phyloP scores from a whole-genome alignment of 2,888 invertebrate species.

The Diabrotica balteata region DNA sequence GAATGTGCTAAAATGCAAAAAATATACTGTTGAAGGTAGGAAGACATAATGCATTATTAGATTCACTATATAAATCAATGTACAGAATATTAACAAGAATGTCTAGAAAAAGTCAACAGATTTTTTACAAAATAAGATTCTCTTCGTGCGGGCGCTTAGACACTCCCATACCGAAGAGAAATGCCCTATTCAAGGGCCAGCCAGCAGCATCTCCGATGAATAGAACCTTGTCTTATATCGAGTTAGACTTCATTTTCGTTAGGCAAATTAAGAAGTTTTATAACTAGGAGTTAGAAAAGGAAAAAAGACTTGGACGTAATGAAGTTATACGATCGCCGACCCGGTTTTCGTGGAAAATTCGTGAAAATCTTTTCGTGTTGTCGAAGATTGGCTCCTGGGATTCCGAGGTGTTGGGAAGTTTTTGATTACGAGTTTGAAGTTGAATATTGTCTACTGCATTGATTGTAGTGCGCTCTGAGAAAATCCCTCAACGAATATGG shows the following conservation, averaged over 20 bases:
- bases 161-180: too few species aligned
- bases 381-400: conserved; percentile 15
- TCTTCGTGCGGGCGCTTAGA: too few species aligned
- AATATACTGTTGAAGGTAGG: too few species aligned
- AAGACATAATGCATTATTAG: too few species aligned
- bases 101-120: too few species aligned
- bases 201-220: neutral
- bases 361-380: conserved; percentile 12
- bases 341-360: conserved; percentile 7
- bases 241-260: conserved; percentile 41
- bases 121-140: too few species aligned
- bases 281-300: conserved; percentile 25
- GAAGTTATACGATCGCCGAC: conserved; percentile 8
- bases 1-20: too few species aligned
- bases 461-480: conserved; percentile 6
- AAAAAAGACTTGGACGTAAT: conserved; percentile 17
- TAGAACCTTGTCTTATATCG: conserved; percentile 38
- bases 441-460: conserved; percentile 15
- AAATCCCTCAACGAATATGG: conserved; percentile 8
- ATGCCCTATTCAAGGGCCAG: too few species aligned
- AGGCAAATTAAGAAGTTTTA: conserved; percentile 42
- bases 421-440: conserved; percentile 8
- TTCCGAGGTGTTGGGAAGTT: conserved; percentile 9
- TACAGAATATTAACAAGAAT: too few species aligned
- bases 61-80: too few species aligned